Conservation (phyloP, 2,113 vertebrate genomes). For the Osmerus eperlanus region DNA sequence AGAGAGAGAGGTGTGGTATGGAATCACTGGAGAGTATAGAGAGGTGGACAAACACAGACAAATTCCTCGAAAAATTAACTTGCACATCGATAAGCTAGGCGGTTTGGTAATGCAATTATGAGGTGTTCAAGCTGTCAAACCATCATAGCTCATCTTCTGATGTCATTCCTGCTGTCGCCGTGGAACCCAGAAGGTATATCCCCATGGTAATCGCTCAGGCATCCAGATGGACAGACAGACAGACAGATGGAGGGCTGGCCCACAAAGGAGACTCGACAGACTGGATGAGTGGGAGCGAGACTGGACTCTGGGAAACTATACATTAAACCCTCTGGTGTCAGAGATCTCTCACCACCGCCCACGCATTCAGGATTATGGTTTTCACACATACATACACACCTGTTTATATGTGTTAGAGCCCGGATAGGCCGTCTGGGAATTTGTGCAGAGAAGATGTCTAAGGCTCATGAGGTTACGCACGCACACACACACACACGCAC, state of each 20-base stretch:
- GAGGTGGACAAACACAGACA: neutral
- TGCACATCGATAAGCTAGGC: constrained; percentile 6
- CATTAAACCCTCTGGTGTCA: constrained; percentile 52
- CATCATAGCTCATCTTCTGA: constrained; percentile 55
- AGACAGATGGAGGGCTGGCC: neutral
- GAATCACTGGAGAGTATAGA: neutral
- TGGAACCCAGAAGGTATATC: constrained; percentile 48
- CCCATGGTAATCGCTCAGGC: constrained; percentile 51
- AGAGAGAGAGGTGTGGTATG: neutral
- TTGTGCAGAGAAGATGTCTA: constrained; percentile 4
- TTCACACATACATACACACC: constrained; percentile 40
- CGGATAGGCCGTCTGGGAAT: constrained; percentile 29
- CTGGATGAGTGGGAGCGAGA: constrained; percentile 42
- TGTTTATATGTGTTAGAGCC: constrained; percentile 52
- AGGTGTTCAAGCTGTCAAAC: constrained; percentile 36
- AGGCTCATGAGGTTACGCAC: constrained; percentile 28
- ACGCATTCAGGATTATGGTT: constrained; percentile 16
- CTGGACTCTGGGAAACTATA: constrained; percentile 48
- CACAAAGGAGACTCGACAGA: constrained; percentile 31
- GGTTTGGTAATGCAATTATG: constrained; percentile 52
- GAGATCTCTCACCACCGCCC: constrained; percentile 51
- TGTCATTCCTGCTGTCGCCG: constrained; percentile 45
- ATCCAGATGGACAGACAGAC: constrained; percentile 46
- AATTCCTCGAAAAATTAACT: constrained; percentile 31
- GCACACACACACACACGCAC: neutral